Conservation (phyloP, 2,113 vertebrate species). For the Loxodonta africana region DNA sequence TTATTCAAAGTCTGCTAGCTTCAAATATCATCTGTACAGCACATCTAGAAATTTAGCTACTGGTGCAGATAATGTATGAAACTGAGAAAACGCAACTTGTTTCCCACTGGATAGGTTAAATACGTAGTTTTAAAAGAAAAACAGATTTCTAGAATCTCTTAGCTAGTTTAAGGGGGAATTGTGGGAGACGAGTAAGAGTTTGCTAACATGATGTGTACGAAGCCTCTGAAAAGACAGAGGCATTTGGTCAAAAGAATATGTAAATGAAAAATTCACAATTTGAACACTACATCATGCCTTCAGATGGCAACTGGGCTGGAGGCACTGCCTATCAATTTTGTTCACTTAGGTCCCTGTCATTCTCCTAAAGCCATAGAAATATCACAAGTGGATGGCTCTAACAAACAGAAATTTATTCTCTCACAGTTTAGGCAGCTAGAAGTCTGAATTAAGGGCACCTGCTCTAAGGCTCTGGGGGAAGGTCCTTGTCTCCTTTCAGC, state of each 20-base stretch:
- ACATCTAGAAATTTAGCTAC: constrained; percentile 62
- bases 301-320: not conserved
- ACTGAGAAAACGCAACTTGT: not conserved
- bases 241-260: constrained; percentile 19
- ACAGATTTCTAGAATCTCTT: constrained; percentile 13
- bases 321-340: not conserved
- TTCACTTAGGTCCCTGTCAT: not conserved
- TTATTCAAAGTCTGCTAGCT: constrained; percentile 79
- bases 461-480: too few relatives aligned
- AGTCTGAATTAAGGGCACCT: too few relatives aligned
- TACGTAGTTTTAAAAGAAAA: not conserved
- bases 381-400: too few relatives aligned
- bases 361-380: not conserved
- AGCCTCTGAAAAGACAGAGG: not conserved
- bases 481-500: too few relatives aligned
- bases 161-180: not conserved
- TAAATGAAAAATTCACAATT: not conserved
- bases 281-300: not conserved
- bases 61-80: constrained; percentile 24
- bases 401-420: too few relatives aligned
- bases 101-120: constrained; percentile 58
- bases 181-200: not conserved
- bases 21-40: constrained; percentile 67
- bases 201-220: not conserved
- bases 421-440: too few relatives aligned